A percentile compares a stretch with the other conserved stretches of the same genome.
These are phyloP conservation scores for Bilobella aurantiaca DNA, from an alignment of 1,140 invertebrate genomes.

Conservation along the genomic window DNA sequence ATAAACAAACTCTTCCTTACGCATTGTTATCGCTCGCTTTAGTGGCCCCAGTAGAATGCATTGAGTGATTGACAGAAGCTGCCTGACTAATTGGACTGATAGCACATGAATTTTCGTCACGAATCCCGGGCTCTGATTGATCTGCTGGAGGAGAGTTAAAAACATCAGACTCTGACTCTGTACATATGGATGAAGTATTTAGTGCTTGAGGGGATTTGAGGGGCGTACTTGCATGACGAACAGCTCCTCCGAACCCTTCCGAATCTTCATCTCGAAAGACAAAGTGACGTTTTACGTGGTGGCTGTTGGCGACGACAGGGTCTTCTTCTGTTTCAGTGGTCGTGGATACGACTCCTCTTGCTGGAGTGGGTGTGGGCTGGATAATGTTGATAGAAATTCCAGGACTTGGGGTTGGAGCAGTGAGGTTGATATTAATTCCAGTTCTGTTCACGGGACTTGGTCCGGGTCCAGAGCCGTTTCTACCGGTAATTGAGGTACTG, in stretches of 20 bases:
- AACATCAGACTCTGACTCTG: not conserved
- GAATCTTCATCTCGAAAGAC: not conserved
- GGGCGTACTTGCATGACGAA: constrained; percentile 4
- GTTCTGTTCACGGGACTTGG: not conserved
- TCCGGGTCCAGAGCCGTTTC: not conserved
- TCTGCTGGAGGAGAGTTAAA: constrained; percentile 3
- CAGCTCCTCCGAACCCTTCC: not conserved
- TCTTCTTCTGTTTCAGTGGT: not conserved
- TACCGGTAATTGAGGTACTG: too few relatives aligned
- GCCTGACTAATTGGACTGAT: constrained; percentile 16
- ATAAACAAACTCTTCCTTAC: too few relatives aligned
- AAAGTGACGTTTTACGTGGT: not conserved
- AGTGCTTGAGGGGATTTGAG: not conserved
- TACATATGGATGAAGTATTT: not conserved
- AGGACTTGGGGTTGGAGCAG: constrained; percentile 3
- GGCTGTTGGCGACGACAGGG: not conserved
- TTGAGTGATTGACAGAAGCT: not conserved
- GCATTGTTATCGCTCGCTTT: not conserved
- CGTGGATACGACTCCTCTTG: not conserved
- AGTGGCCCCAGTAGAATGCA: too few relatives aligned
- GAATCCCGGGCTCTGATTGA: not conserved
- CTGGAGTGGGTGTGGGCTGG: constrained; percentile 20
- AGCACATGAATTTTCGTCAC: not conserved
- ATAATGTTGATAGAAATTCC: constrained; percentile 21
- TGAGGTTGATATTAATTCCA: not conserved